Evolutionary conservation across 2,888 invertebrate genomes (phyloP), one percentile per base, ranked within the genome.

Genomic region (Arge pagana): DNA sequence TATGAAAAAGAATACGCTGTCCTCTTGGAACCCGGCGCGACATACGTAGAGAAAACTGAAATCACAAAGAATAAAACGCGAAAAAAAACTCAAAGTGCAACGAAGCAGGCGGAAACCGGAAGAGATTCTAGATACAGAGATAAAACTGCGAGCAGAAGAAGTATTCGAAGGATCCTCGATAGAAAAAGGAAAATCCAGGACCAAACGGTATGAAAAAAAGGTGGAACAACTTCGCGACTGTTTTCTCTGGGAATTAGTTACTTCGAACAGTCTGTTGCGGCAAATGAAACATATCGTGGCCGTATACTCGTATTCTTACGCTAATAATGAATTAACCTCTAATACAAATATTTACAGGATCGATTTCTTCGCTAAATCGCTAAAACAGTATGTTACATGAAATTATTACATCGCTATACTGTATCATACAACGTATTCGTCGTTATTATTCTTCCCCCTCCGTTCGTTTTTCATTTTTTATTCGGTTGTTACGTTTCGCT

Each of bases 381-480:
- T 65, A 65, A 59, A 67, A 69, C 64, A n/a, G 21, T 64, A 70
- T 68, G 64, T 70, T 70, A 70, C 69, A 70, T 55, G 58, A 61
- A 69, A 65, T 42, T 63, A 63, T 56, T 58, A 58, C 55, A 59
- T 52, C 52, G 54, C 54, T 28, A 41, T 42, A 58, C 52, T 58
- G 57, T 62, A 62, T 60, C 50, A 60, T 64, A 64, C 64, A 63
- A 57, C 55, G 60, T 52, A 50, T 50, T 35, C 26, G 19, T 18
- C 35, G 35, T 45, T 11, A 42, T 45, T 45, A 45, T 16, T 26
- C 19, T 39, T 39, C 4, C 23, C 18, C 4, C 5, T 7, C 23
- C 3, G n/a, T 23, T 37, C 15, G 2, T 4, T 21, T 16, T 40
- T 24, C n/a, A 3, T 36, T 10, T 15, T 36, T 36, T 3, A 13